Evolutionary conservation across 2,113 vertebrate genomes (phyloP), one percentile per base, ranked within the genome.

Genomic region (Rana temporaria): DNA sequence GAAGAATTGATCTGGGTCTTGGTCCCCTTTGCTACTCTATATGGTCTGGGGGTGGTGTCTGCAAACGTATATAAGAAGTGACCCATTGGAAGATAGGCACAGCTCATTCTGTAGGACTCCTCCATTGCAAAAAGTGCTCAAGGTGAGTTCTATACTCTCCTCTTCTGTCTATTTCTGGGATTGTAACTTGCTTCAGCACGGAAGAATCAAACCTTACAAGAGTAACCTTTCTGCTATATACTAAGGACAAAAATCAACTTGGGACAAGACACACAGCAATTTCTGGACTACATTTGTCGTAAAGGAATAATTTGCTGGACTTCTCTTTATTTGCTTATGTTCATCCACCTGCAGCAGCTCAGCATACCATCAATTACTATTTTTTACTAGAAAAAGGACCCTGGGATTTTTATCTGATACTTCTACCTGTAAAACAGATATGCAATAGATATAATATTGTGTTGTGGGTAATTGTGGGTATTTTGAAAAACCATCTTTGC

Each of bases 31-130:
- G 85, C 77, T 88, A 84, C 86, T 84, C 69, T 85, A 86, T 85
- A 89, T 88, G 88, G 87, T 86, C 30, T 75, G 68, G 4, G 77
- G 83, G 80, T 83, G 87, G 89, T 88, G 86, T 85, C 70, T 79
- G 56, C 84, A 24, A 18, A 30, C 77, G 86, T 88, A 81, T 85
- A 68, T 85, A 89, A 91, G 85, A 16, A 19, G 84, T 67, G 60
- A 57, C 60, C 67, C 19, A 30, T 16, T 6, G 22, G 34, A 17
- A 56, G 78, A 4, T 1, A 30, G 18, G 20, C 38, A 60, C 65
- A 52, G 42, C 56, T 71, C 38, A 70, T n/a, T n/a, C 18, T 68
- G 66, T 53, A 57, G 76, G 64, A 72, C 66, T 78, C 30, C 52
- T 64, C 52, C 20, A 17, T 59, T 11, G 16, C 6, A 20, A 80